These are phyloP conservation scores for Neocrepidodera transversa DNA, from an alignment of 2,888 invertebrate genomes.

Conservation along the genomic window DNA sequence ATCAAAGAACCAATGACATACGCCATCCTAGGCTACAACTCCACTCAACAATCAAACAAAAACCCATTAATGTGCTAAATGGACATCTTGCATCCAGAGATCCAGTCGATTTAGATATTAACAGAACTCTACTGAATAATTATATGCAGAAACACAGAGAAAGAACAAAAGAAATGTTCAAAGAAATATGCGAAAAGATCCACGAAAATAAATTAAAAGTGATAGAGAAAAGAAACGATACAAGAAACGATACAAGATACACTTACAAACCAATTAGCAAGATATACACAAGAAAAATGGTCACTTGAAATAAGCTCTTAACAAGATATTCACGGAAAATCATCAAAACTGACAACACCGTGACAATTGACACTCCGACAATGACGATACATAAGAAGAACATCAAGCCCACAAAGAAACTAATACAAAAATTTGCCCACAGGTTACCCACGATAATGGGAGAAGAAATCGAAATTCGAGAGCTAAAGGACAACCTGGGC, in stretches of 20 bases:
- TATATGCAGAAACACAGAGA: too few relatives aligned
- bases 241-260: background rate
- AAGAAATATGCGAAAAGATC: background rate
- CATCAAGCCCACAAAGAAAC: too few relatives aligned
- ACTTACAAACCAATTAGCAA: background rate
- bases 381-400: background rate
- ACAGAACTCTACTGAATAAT: too few relatives aligned
- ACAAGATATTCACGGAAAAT: too few relatives aligned
- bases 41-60: background rate
- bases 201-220: background rate
- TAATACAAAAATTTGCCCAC: background rate
- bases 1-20: background rate
- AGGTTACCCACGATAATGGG: background rate
- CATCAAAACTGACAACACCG: too few relatives aligned
- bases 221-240: background rate
- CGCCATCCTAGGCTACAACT: background rate
- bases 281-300: background rate
- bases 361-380: background rate
- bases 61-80: too few relatives aligned
- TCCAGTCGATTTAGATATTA: background rate
- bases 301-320: background rate
- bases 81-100: background rate
- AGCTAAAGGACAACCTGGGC: constrained; percentile 21
- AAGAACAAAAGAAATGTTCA: background rate
- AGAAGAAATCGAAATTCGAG: background rate